These are phyloP conservation scores for Valencia hispanica DNA, from an alignment of 2,797 vertebrate species.

Conservation along the genomic window DNA sequence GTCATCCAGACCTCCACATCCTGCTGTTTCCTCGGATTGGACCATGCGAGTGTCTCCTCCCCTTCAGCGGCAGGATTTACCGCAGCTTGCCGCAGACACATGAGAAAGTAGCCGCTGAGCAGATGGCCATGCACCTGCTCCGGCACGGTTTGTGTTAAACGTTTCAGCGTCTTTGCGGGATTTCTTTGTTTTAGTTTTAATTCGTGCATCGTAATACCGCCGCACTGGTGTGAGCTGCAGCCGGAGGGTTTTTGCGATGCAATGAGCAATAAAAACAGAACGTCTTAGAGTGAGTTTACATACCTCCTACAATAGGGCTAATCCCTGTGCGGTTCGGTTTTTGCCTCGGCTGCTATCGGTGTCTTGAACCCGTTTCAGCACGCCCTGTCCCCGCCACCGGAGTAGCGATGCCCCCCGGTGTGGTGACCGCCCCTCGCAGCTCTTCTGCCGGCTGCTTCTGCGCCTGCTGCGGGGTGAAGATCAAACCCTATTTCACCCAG, in stretches of 20 bases:
- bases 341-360: neutral
- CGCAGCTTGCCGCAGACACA: constrained; percentile 61
- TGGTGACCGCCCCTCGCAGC: constrained; percentile 72
- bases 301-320: too few relatives aligned
- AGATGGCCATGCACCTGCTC: constrained; percentile 37
- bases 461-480: constrained; percentile 72
- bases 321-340: neutral
- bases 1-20: neutral
- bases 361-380: neutral
- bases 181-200: neutral
- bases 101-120: constrained; percentile 10
- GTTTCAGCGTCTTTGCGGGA: neutral
- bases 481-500: constrained; percentile 87
- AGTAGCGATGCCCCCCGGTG: constrained; percentile 82
- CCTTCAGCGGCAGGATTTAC: constrained; percentile 49
- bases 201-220: neutral
- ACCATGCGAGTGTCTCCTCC: constrained; percentile 42
- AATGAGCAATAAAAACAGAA: neutral
- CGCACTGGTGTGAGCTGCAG: neutral
- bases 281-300: neutral
- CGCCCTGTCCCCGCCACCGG: constrained; percentile 10
- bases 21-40: constrained; percentile 30
- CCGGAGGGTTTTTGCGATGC: neutral
- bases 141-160: neutral
- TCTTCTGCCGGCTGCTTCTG: constrained; percentile 68